Base-by-base conservation (phyloP, 1,140 invertebrate species). In the Schlechtendalia chinensis region DNA sequence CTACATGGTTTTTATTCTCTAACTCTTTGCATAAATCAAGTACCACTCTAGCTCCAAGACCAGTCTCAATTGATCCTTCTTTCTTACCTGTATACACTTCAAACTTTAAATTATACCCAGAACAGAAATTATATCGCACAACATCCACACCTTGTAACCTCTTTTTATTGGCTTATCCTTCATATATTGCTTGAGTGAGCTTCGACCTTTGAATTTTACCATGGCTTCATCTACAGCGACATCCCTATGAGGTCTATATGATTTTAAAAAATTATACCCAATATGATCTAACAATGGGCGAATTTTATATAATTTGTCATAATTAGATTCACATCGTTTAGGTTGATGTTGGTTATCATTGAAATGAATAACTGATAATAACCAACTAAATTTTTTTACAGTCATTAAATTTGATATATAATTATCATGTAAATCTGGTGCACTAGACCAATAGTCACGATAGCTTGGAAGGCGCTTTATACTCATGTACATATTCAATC, bases 141-240 rank as follows among this genome's bases (percentile, higher is more conserved):
- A 24, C 17, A 82, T 80, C 83, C 83, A 84, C 16, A 84, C 59
- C 59, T 84, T 83, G 53, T 81, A 83, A 12, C 83, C 83, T 17
- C 83, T 27, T 82, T 83, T 84, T 24, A 83, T 79, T 27, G 83
- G 81, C 50, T 83, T 83, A 47, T 82, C 69, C 5, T 79, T 82
- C 63, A 84, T 61, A 47, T 83, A 84, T 53, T 84, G 84, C 67
- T 84, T 84, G 6, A 84, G 67, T 27, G 50, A n/a, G 59, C 69
- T 71, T 80, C 81, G 63, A 32, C 84, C 84, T 65, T 83, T 83
- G 65, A 84, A 84, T 75, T 83, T 83, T 5, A 83, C 81, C 82
- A 84, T 84, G 2, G 79, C 22, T 83, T 85, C 83, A 83, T 85
- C 84, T 24, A 84, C 80, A 45, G 82, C 56, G 27, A 69, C 45